A percentile compares a stretch with the other conserved stretches of the same genome.
phyloP scores from a whole-genome alignment of 2,797 vertebrate species.

The Fistularia tabacaria region DNA sequence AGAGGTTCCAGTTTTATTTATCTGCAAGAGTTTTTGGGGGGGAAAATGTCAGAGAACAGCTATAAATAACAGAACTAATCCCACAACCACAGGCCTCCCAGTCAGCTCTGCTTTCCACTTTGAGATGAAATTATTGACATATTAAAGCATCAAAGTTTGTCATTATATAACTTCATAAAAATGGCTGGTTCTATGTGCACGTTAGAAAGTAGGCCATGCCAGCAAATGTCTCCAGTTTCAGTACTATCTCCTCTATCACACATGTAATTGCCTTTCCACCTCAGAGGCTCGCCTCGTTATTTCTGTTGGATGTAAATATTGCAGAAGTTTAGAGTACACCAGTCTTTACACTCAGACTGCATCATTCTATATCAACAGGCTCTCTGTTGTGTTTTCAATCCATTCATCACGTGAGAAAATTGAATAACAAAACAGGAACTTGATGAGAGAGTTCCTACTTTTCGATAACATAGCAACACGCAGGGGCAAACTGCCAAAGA shows the following conservation, averaged over 20 bases:
- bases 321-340: not conserved
- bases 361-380: too few relatives aligned
- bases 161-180: not conserved
- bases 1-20: not conserved
- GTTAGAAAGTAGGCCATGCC: constrained; percentile 40
- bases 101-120: too few relatives aligned
- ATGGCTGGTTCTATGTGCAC: constrained; percentile 3
- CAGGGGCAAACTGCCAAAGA: too few relatives aligned
- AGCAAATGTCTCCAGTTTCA: constrained; percentile 56
- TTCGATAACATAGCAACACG: too few relatives aligned
- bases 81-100: too few relatives aligned
- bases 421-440: not conserved
- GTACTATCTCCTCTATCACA: constrained; percentile 33
- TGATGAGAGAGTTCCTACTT: not conserved
- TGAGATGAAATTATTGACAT: not conserved
- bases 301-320: constrained; percentile 6
- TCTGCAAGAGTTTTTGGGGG: not conserved
- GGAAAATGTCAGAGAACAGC: too few relatives aligned
- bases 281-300: constrained; percentile 18
- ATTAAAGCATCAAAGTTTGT: not conserved
- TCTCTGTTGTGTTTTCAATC: too few relatives aligned
- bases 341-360: not conserved
- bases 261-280: constrained; percentile 52
- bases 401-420: not conserved
- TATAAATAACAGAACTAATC: too few relatives aligned